Conservation (phyloP, 2,113 vertebrate genomes). For the Copsychus sechellarum region DNA sequence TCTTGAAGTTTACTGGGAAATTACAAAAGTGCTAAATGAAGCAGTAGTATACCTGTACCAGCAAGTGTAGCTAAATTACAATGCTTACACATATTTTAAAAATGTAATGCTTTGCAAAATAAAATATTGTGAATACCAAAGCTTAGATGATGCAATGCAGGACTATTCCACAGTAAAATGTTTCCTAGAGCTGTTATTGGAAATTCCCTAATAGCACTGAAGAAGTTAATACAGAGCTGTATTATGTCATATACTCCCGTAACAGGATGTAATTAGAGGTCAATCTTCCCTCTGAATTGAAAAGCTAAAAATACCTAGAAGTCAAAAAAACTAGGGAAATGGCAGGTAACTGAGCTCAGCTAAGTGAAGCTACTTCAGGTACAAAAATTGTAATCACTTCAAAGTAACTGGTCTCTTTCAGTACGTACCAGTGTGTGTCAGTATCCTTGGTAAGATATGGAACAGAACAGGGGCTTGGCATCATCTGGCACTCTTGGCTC, state of each 20-base stretch:
- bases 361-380: background rate
- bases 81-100: background rate
- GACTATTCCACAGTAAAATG: background rate
- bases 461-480: background rate
- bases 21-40: background rate
- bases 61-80: background rate
- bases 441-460: background rate
- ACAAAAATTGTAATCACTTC: background rate
- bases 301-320: background rate
- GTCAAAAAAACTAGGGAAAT: background rate
- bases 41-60: background rate
- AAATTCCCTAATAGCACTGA: background rate
- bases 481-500: background rate
- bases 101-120: background rate
- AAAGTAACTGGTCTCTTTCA: background rate
- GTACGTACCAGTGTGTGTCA: fast-evolving
- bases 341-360: background rate
- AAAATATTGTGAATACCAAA: background rate
- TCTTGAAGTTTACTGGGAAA: background rate
- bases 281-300: background rate
- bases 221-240: background rate
- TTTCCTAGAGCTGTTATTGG: background rate
- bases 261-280: background rate
- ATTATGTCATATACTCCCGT: background rate
- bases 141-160: background rate